A percentile compares a stretch with the other conserved stretches of the same genome.
Conservation (phyloP, 2,113 vertebrate species). For the Epinephelus cyanopodus region DNA sequence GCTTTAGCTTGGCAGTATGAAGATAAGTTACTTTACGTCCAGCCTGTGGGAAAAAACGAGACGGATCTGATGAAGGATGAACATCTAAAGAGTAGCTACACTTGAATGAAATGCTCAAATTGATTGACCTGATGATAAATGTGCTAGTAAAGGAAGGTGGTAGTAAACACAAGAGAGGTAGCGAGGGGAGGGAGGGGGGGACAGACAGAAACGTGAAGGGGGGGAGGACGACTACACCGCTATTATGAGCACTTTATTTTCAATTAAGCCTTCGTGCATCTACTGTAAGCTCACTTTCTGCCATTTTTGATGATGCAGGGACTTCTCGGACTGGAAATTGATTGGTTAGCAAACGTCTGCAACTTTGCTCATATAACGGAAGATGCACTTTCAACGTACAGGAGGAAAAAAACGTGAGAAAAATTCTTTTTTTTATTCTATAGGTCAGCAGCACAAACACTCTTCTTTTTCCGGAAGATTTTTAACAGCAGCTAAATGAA, state of each 20-base stretch:
- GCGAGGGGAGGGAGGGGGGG: constrained; percentile 18
- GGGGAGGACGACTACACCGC: constrained; percentile 39
- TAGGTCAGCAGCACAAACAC: background rate
- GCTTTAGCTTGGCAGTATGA: background rate
- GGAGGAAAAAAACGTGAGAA: background rate
- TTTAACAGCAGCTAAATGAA: background rate
- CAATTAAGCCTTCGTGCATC: constrained; percentile 77
- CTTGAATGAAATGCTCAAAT: constrained; percentile 44
- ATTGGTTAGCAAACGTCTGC: constrained; percentile 82
- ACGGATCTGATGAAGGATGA: constrained; percentile 18
- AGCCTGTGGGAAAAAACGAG: background rate
- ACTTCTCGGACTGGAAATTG: constrained; percentile 79
- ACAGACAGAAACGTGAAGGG: constrained; percentile 21
- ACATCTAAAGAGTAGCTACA: constrained; percentile 16
- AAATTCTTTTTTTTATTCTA: background rate
- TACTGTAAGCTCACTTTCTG: constrained; percentile 68
- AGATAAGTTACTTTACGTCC: constrained; percentile 18
- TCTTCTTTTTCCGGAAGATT: background rate
- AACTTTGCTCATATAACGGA: constrained; percentile 74
- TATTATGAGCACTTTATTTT: constrained; percentile 81
- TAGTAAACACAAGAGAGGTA: constrained; percentile 54
- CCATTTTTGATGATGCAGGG: constrained; percentile 83
- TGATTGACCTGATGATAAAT: constrained; percentile 68
- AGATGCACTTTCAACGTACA: constrained; percentile 42
- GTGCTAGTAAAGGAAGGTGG: constrained; percentile 52